These are phyloP conservation scores for Drosophila seclusa DNA, from an alignment of 2,888 invertebrate species.

Conservation along the genomic window DNA sequence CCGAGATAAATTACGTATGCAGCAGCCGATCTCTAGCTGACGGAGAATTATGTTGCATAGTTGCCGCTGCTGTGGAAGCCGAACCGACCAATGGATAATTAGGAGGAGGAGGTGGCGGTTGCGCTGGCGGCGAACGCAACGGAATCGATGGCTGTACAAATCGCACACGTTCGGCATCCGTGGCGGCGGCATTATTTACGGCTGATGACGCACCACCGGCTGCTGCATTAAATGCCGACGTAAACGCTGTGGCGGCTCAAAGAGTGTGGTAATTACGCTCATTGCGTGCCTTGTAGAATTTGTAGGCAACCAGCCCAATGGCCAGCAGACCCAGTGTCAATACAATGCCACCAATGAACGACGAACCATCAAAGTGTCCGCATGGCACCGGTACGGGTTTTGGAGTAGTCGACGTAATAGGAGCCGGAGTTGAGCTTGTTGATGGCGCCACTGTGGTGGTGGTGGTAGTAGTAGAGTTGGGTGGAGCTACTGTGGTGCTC, in stretches of 20 bases:
- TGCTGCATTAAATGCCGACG: constrained; percentile 83
- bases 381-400: constrained; percentile 81
- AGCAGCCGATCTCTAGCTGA: constrained; percentile 79
- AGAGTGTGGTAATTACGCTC: constrained; percentile 95
- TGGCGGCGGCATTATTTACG: constrained; percentile 57
- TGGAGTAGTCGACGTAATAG: constrained; percentile 70
- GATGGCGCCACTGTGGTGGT: constrained; percentile 44
- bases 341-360: constrained; percentile 94
- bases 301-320: constrained; percentile 92
- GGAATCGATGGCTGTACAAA: constrained; percentile 82
- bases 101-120: constrained; percentile 70
- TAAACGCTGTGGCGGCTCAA: constrained; percentile 86
- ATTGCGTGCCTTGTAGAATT: constrained; percentile 94
- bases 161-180: constrained; percentile 81
- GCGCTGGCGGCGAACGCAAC: constrained; percentile 75
- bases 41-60: constrained; percentile 63
- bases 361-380: constrained; percentile 90
- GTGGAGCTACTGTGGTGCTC: constrained; percentile 41
- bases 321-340: constrained; percentile 91
- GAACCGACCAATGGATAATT: constrained; percentile 26
- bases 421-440: constrained; percentile 57
- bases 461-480: constrained; percentile 46
- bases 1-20: constrained; percentile 78
- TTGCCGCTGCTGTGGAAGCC: constrained; percentile 12
- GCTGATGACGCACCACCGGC: constrained; percentile 53